These are phyloP conservation scores for Lasioglossum baleicum DNA, from an alignment of 1,140 invertebrate species.

Conservation along the genomic window DNA sequence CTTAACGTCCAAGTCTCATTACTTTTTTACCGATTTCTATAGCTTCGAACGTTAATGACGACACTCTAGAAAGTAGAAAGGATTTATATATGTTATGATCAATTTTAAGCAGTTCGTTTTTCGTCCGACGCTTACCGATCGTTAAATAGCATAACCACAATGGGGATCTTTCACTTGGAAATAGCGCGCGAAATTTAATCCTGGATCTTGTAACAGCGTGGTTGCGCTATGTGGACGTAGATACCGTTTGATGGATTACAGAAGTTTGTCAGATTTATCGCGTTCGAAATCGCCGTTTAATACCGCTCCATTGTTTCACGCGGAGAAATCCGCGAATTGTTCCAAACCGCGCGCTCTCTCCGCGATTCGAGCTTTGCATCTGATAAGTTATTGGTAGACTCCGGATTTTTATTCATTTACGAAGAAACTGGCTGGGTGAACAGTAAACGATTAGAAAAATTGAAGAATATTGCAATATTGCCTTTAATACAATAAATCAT, in stretches of 20 bases:
- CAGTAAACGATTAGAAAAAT: too few relatives aligned
- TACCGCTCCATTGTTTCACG: too few relatives aligned
- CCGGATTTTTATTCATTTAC: too few relatives aligned
- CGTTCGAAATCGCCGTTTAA: not conserved
- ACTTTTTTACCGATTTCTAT: slow-evolving; percentile 11
- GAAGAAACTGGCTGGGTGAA: too few relatives aligned
- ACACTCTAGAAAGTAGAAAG: not conserved
- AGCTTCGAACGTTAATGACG: not conserved
- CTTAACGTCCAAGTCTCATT: not conserved
- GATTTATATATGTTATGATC: not conserved
- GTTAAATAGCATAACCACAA: not conserved
- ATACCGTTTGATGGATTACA: not conserved
- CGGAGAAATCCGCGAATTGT: not conserved
- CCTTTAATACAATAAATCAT: too few relatives aligned
- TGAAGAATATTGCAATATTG: too few relatives aligned
- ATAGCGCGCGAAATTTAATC: not conserved
- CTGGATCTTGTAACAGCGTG: not conserved
- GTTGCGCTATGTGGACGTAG: too few relatives aligned
- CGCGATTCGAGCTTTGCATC: not conserved
- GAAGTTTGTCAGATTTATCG: not conserved
- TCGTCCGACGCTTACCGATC: not conserved
- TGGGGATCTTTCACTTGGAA: not conserved
- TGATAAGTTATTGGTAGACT: too few relatives aligned
- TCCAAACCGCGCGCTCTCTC: not conserved
- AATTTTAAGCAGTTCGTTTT: not conserved